Evolutionary conservation across 2,797 vertebrate genomes (phyloP).

Genomic region (Neosalanx taihuensis): DNA sequence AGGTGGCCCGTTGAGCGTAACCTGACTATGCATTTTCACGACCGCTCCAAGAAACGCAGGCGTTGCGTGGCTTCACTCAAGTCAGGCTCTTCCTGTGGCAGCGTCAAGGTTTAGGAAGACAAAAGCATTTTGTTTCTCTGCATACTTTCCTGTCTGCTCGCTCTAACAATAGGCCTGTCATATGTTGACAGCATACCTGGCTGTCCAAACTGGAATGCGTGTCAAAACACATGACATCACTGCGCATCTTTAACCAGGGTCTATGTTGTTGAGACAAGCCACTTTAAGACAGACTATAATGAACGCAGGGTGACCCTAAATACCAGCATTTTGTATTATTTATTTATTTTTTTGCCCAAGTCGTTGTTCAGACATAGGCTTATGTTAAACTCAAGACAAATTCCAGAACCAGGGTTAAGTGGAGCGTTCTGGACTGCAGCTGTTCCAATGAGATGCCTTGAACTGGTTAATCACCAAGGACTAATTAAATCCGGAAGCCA

Average conservation of each 20-base stretch:
- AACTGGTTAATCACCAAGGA: constrained; percentile 48
- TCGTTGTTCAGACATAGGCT: background rate
- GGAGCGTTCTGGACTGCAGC: background rate
- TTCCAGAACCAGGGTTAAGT: background rate
- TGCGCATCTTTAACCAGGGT: constrained; percentile 19
- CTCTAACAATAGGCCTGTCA: constrained; percentile 31
- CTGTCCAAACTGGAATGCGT: too few species aligned
- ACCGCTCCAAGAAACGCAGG: constrained; percentile 34
- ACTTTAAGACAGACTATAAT: too few species aligned
- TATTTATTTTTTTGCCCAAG: too few species aligned
- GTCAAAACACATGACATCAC: constrained; percentile 3
- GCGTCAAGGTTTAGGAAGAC: constrained; percentile 27
- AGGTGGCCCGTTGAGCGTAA: background rate
- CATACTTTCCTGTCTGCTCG: constrained; percentile 25
- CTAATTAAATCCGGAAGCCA: constrained; percentile 63
- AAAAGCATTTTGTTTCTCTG: constrained; percentile 27
- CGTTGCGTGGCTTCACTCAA: constrained; percentile 44
- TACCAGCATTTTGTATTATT: too few species aligned
- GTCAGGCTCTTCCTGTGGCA: constrained; percentile 34
- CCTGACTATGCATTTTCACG: background rate
- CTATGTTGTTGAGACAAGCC: background rate
- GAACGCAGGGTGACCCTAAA: too few species aligned
- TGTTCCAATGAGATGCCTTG: constrained; percentile 26
- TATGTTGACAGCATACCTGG: constrained; percentile 19
- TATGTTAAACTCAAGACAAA: background rate